Evolutionary conservation across 2,113 vertebrate genomes (phyloP).

Genomic region (Macroglossus sobrinus): DNA sequence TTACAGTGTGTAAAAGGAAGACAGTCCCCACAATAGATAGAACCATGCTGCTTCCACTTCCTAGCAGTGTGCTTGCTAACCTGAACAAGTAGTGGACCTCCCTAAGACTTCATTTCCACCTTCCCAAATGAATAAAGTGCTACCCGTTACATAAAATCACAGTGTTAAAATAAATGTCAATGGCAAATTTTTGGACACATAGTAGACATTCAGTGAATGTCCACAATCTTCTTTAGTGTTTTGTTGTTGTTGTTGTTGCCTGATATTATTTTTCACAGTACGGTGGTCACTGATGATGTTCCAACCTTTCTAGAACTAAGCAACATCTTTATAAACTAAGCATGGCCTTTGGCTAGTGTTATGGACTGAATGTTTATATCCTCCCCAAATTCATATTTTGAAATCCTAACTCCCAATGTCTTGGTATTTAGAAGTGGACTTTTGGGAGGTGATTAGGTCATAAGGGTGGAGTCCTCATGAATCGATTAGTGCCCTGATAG

Average conservation of each 20-base stretch:
- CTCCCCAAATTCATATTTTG: not conserved
- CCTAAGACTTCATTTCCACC: not conserved
- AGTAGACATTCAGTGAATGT: not conserved
- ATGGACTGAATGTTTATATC: not conserved
- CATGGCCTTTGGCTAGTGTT: not conserved
- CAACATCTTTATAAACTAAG: not conserved
- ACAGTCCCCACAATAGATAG: rapidly evolving
- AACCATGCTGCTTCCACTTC: rapidly evolving
- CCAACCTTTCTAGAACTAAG: not conserved
- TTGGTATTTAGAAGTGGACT: not conserved
- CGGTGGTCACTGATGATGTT: not conserved
- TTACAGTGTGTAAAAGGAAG: not conserved
- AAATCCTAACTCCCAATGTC: not conserved
- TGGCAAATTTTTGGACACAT: not conserved
- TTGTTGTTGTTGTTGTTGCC: not conserved
- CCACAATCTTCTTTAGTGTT: not conserved
- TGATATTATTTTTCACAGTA: not conserved
- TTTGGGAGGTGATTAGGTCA: not conserved
- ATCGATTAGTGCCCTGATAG: not conserved
- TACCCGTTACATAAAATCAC: not conserved
- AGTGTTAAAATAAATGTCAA: not conserved
- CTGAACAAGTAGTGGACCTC: not conserved
- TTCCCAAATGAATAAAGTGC: not conserved
- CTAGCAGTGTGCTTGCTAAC: not conserved
- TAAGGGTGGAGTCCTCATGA: not conserved